Conservation (phyloP, 1,140 invertebrate species). For the Hydropsyche tenuis region DNA sequence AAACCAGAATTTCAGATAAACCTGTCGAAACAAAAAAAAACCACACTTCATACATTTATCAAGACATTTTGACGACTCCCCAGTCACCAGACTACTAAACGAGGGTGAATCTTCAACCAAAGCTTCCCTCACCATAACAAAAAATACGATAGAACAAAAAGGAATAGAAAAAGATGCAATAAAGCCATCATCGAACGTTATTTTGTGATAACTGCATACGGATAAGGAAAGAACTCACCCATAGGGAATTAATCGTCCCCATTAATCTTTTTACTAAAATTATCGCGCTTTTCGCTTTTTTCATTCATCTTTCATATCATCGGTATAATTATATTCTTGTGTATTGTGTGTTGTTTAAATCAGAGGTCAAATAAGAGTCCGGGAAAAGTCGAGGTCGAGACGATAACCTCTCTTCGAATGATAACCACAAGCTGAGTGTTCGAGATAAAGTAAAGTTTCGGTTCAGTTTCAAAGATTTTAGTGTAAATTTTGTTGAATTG, state of each 20-base stretch:
- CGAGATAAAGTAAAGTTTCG: too few species aligned
- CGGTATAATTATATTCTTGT: background rate
- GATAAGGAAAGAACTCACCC: slow-evolving; percentile 20
- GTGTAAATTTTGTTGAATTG: too few species aligned
- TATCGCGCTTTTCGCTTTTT: background rate
- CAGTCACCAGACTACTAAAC: background rate
- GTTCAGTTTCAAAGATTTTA: too few species aligned
- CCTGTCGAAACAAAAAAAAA: too few species aligned
- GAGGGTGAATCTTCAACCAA: too few species aligned
- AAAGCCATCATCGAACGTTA: slow-evolving; percentile 26
- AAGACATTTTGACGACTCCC: slow-evolving; percentile 20
- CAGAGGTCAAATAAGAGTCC: slow-evolving; percentile 16
- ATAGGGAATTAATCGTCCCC: slow-evolving; percentile 4
- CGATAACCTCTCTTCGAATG: background rate
- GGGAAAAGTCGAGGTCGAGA: slow-evolving; percentile 8
- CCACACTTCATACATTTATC: slow-evolving; percentile 19
- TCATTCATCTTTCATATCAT: background rate
- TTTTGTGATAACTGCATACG: slow-evolving; percentile 4
- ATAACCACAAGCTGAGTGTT: too few species aligned
- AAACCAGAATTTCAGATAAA: too few species aligned
- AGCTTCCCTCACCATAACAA: background rate
- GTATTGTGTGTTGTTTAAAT: background rate
- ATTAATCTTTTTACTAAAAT: slow-evolving; percentile 25
- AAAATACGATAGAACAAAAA: slow-evolving; percentile 17
- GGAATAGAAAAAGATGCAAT: slow-evolving; percentile 12